phyloP scores from a whole-genome alignment of 2,888 invertebrate genomes.

The Cryptops parisi region DNA sequence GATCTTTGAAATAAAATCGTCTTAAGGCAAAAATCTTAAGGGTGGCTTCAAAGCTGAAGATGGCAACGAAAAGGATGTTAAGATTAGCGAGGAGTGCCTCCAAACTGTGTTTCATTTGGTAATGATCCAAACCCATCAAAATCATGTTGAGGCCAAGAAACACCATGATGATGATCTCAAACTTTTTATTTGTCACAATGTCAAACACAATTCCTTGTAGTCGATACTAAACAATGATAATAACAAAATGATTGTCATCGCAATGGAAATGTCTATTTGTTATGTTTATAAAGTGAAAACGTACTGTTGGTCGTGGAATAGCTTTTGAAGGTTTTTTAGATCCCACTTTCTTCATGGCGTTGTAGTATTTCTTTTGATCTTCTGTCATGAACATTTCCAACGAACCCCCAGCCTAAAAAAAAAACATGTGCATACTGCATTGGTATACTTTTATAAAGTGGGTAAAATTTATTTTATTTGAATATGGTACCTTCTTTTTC shows the following conservation, averaged over 20 bases:
- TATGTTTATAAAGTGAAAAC: constrained; percentile 18
- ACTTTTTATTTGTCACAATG: constrained; percentile 94
- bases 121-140: constrained; percentile 96
- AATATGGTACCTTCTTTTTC: no score
- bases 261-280: constrained; percentile 3
- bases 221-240: constrained; percentile 61
- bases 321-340: constrained; percentile 97
- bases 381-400: constrained; percentile 99
- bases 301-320: constrained; percentile 91
- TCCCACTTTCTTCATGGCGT: constrained; percentile 99
- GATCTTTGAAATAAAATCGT: constrained; percentile 97
- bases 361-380: constrained; percentile 99
- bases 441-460: no score
- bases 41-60: constrained; percentile 96
- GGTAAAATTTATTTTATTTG: no score
- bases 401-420: constrained; percentile 73
- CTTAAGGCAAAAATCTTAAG: constrained; percentile 96
- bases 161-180: constrained; percentile 98
- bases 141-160: constrained; percentile 98
- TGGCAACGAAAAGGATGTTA: constrained; percentile 95
- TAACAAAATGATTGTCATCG: constrained; percentile 9
- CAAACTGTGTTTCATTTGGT: constrained; percentile 56
- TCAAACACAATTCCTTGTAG: constrained; percentile 95
- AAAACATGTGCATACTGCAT: no score
- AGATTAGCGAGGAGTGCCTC: constrained; percentile 63